Base-by-base conservation (phyloP, 2,888 invertebrate genomes). In the Hoplodrina ambigua region DNA sequence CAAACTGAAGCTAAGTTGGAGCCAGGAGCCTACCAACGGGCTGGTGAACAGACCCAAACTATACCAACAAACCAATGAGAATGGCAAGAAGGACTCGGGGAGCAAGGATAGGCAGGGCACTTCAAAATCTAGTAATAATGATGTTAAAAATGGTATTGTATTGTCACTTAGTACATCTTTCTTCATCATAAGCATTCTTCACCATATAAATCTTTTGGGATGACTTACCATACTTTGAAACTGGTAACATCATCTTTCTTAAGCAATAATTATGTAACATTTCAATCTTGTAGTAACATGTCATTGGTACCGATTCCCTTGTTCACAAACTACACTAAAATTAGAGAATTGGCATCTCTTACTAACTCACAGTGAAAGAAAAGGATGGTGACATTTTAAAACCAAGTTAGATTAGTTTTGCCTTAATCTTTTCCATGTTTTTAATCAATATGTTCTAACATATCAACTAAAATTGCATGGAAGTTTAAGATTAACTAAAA, bases 1-100 rank as follows among this genome's bases (percentile, higher is more conserved):
- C 2, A 99, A 98, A 93, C 97, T 99, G 87, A 97, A 97, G 85
- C 94, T 99, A 58, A 97, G 97, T 84, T 99, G 99, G 98, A 98
- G 98, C 63, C 97, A 97, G 74, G 97, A 97, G 85, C 97, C 97
- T 0, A 97, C 97, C 46, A 97, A 96, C 62, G 96, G 97, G 17
- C 92, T 97, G 54, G 97, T 97, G 11, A 97, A 97, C 84, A 93
- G 97, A 81, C 97, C 97, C 4, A 96, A 96, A 78, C 94, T 97
- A 62, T 97, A 94, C 81, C 95, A 95, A 75, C 95, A 94, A 52
- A 88, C 81, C 17, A 86, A 73, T 58, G 95, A 95, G 41, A 94
- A 94, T 63, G 94, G 94, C 3, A 96, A 94, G 71, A 95, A 93
- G 76, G 95, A 95, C 0, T 70, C 87, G 4, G 74, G 81, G 59